These are phyloP conservation scores for Aplidium turbinatum DNA, from an alignment of 23 tunicate species.

Conservation along the genomic window DNA sequence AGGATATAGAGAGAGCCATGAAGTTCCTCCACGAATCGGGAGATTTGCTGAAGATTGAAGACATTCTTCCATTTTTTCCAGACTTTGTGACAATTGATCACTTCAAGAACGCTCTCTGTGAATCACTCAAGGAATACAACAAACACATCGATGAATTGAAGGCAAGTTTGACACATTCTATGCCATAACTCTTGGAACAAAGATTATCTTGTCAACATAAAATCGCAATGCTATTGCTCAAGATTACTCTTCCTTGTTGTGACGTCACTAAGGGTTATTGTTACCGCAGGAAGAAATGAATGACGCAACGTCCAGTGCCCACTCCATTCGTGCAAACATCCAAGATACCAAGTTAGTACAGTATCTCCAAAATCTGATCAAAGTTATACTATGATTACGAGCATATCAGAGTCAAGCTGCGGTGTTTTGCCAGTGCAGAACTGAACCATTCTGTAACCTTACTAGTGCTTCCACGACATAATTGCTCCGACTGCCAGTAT, in stretches of 20 bases:
- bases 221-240: no score
- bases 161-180: slow-evolving; percentile 2
- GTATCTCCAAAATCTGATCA: no score
- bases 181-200: background rate
- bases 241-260: background rate
- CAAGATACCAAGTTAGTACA: slow-evolving; percentile 81
- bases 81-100: slow-evolving; percentile 98
- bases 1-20: slow-evolving; percentile 86
- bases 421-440: no score
- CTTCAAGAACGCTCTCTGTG: slow-evolving; percentile 94
- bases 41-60: slow-evolving; percentile 86
- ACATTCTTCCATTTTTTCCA: slow-evolving; percentile 91
- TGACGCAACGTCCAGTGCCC: slow-evolving; percentile 82
- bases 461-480: background rate
- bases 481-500: background rate
- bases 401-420: no score
- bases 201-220: background rate
- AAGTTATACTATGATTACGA: no score
- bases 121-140: slow-evolving; percentile 88
- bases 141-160: slow-evolving; percentile 81
- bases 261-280: background rate
- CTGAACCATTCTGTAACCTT: background rate
- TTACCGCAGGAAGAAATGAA: slow-evolving; percentile 84
- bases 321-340: slow-evolving; percentile 70
- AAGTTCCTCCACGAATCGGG: slow-evolving; percentile 82